Percentiles rank a stretch among this genome's conserved stretches.
Conservation (phyloP, 2,888 invertebrate genomes). For the Leptodirus hochenwartii region DNA sequence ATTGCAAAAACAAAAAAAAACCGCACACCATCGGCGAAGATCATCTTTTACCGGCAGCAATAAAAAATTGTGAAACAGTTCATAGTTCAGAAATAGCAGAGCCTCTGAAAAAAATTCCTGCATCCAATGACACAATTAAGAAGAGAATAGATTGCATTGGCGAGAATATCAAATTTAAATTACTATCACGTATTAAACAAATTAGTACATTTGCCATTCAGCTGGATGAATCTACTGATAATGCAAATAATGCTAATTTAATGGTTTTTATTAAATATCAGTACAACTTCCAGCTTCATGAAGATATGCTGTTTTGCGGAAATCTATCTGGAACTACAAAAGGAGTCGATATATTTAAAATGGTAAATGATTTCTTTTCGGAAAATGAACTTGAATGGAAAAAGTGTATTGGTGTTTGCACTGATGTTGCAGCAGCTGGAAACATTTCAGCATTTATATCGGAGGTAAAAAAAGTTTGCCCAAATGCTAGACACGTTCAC, state of each 20-base stretch:
- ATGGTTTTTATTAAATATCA: slow-evolving; percentile 6
- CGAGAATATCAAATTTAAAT: slow-evolving; percentile 1
- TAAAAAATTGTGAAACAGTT: slow-evolving; percentile 7
- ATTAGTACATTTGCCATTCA: neutral
- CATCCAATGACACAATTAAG: slow-evolving; percentile 4
- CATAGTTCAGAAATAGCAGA: slow-evolving; percentile 4
- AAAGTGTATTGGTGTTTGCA: too few relatives aligned
- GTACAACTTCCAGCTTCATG: slow-evolving; percentile 4
- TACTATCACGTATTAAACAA: slow-evolving; percentile 1
- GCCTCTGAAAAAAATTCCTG: slow-evolving; percentile 4
- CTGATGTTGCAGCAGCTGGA: slow-evolving; percentile 4
- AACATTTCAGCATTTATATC: slow-evolving; percentile 5
- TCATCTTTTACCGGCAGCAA: slow-evolving; percentile 2
- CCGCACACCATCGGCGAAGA: neutral
- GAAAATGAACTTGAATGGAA: slow-evolving; percentile 3
- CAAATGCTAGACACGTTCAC: slow-evolving; percentile 3
- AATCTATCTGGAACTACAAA: slow-evolving; percentile 4
- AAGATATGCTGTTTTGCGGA: slow-evolving; percentile 5
- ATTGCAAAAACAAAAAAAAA: too few relatives aligned
- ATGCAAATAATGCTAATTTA: slow-evolving; percentile 4
- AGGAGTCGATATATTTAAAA: slow-evolving; percentile 4
- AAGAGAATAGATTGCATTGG: neutral
- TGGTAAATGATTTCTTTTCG: slow-evolving; percentile 3
- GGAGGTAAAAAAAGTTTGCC: slow-evolving; percentile 6
- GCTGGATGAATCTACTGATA: slow-evolving; percentile 4